These are phyloP conservation scores for Musca vetustissima DNA, from an alignment of 1,140 invertebrate species.

Conservation along the genomic window DNA sequence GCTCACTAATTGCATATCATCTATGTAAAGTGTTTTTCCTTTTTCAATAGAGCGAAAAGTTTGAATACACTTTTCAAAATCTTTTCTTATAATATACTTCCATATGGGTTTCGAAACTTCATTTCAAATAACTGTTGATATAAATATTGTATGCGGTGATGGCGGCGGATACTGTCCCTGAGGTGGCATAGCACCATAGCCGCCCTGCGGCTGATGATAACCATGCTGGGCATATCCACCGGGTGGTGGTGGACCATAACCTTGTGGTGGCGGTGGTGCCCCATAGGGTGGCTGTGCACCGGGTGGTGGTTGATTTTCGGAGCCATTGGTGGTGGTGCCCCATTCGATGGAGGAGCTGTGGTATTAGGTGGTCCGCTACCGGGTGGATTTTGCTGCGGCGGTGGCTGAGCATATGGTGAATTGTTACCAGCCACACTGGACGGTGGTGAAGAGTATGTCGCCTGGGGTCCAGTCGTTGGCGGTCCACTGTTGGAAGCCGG, in stretches of 20 bases:
- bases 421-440: slow-evolving; percentile 32
- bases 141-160: too few relatives aligned
- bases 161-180: slow-evolving; percentile 49
- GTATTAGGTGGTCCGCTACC: slow-evolving; percentile 38
- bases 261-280: slow-evolving; percentile 44
- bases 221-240: slow-evolving; percentile 51
- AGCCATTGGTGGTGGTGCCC: slow-evolving; percentile 40
- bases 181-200: slow-evolving; percentile 38
- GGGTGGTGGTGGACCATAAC: slow-evolving; percentile 49
- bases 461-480: slow-evolving; percentile 42
- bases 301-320: slow-evolving; percentile 52
- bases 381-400: slow-evolving; percentile 34
- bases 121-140: too few relatives aligned
- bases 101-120: too few relatives aligned
- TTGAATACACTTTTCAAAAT: too few relatives aligned
- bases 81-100: too few relatives aligned
- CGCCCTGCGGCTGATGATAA: slow-evolving; percentile 51
- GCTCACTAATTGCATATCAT: too few relatives aligned
- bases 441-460: slow-evolving; percentile 51
- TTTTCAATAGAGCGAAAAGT: too few relatives aligned
- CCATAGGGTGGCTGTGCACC: slow-evolving; percentile 49
- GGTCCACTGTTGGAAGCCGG: slow-evolving; percentile 43
- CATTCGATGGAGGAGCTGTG: slow-evolving; percentile 36
- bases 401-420: slow-evolving; percentile 28
- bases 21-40: too few relatives aligned